These are phyloP conservation scores for Sebastes elongatus DNA, from an alignment of 2,797 vertebrate species.

Conservation along the genomic window DNA sequence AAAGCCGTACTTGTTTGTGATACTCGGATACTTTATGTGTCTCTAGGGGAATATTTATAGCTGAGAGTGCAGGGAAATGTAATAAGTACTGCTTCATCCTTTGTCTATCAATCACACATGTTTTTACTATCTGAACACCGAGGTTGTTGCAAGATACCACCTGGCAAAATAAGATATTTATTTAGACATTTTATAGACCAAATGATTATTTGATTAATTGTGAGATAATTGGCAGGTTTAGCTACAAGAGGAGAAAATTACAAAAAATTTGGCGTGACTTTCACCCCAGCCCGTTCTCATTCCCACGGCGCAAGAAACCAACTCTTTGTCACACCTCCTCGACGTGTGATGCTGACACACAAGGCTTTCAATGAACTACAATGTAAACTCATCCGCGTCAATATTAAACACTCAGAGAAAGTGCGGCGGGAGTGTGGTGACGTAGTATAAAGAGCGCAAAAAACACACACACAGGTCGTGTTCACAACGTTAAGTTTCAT, in stretches of 20 bases:
- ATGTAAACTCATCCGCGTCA: no score
- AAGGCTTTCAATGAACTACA: no score
- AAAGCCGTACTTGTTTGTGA: slow-evolving; percentile 5
- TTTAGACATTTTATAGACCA: not conserved
- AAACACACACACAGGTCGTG: no score
- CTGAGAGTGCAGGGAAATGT: not conserved
- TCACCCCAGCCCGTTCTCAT: not conserved
- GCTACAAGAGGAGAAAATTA: not conserved
- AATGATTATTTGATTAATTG: not conserved
- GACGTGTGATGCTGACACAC: no score
- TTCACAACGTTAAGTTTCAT: no score
- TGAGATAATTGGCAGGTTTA: not conserved
- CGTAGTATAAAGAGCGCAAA: no score
- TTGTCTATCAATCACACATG: no score
- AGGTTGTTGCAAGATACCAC: not conserved
- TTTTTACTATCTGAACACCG: not conserved
- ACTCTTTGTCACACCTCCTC: accelerated
- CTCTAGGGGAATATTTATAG: not conserved
- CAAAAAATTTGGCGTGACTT: not conserved
- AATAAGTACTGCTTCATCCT: not conserved
- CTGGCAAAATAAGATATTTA: not conserved
- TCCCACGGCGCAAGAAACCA: accelerated
- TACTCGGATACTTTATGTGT: slow-evolving; percentile 14
- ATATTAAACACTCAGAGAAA: no score
- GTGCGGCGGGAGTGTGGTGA: no score